Base-by-base conservation (phyloP, 2,888 invertebrate species). In the Ophioninae sp. region DNA sequence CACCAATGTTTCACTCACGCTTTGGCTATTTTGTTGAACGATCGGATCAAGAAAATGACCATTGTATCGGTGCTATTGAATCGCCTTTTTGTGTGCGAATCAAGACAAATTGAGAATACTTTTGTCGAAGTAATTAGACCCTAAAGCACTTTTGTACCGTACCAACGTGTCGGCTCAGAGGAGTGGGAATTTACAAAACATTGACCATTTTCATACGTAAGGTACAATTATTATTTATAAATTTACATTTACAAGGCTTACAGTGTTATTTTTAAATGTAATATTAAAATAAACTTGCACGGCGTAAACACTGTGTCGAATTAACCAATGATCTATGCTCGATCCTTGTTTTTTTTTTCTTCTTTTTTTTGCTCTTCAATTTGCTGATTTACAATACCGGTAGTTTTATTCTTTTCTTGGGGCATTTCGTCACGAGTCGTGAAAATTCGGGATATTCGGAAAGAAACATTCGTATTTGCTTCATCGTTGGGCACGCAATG, bases 161-260 rank as follows among this genome's bases (percentile, higher is more conserved):
- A 44, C 63, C 68, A 37, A 56, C 37, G 41, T 67, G 59, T 79
- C 59, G 74, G 71, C 41, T 58, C 67, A 20, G 65, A 17, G 76
- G 41, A 77, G 72, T 44, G 61, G 59, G 5, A 51, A 77, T 67
- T n/a, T 9, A 77, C 20, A 61, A 67, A 51, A 72, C 80, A 63
- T 83, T 73, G 41, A 39, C 23, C 17, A 71, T 74, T 86, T 84
- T 87, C 87, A 88, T 89, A 90, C 88, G 88, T 89, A 90, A 91
- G 90, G 86, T 91, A 91, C 90, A 90, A 89, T 90, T 90, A 91
- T 90, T 90, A 91, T 92, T 91, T 91, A 91, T 92, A 90, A 91
- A 91, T 91, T 91, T 91, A 91, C 91, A 92, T 92, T 90, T 91
- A 91, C 91, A 91, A 91, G 90, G 88, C 91, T 91, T 91, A 91